Conservation (phyloP, 1,140 invertebrate species). For the Drosophila chauvacae region DNA sequence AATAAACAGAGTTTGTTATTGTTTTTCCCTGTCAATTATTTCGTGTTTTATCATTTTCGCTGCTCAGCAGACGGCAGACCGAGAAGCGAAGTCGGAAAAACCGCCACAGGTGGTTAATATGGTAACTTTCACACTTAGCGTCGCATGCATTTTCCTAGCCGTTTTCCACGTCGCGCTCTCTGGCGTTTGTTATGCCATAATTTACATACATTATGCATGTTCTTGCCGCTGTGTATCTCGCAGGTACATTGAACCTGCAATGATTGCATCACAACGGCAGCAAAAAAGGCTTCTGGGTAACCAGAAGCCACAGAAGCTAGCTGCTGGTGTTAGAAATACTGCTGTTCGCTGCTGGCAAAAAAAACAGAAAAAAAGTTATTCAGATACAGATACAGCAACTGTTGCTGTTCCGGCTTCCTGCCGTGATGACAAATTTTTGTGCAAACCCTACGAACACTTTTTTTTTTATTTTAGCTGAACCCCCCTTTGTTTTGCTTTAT, state of each 20-base stretch:
- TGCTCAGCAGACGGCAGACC: neutral
- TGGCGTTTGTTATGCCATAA: conserved; percentile 68
- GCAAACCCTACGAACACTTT: conserved; percentile 53
- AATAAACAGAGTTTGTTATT: conserved; percentile 66
- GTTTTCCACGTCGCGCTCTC: conserved; percentile 18
- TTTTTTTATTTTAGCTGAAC: conserved; percentile 4
- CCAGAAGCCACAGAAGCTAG: conserved; percentile 22
- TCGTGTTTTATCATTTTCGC: conserved; percentile 17
- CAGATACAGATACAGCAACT: conserved; percentile 61
- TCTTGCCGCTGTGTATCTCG: conserved; percentile 46
- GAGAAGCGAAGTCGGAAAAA: conserved; percentile 2
- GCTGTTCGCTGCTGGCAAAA: conserved; percentile 19
- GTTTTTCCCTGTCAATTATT: conserved; percentile 30
- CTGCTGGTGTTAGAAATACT: conserved; percentile 6
- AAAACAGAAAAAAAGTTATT: conserved; percentile 57
- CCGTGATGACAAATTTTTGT: conserved; percentile 72
- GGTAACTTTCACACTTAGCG: conserved; percentile 74
- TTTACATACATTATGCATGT: conserved; percentile 82
- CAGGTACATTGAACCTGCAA: conserved; percentile 80
- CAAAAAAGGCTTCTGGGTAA: conserved; percentile 19
- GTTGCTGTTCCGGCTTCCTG: conserved; percentile 80
- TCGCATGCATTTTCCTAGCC: conserved; percentile 46
- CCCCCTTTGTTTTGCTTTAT: conserved; percentile 8
- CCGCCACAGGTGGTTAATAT: conserved; percentile 80
- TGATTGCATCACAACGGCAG: conserved; percentile 49